A percentile compares a stretch with the other conserved stretches of the same genome.
These are phyloP conservation scores for Sitophilus oryzae DNA, from an alignment of 1,140 invertebrate genomes.

Conservation along the genomic window DNA sequence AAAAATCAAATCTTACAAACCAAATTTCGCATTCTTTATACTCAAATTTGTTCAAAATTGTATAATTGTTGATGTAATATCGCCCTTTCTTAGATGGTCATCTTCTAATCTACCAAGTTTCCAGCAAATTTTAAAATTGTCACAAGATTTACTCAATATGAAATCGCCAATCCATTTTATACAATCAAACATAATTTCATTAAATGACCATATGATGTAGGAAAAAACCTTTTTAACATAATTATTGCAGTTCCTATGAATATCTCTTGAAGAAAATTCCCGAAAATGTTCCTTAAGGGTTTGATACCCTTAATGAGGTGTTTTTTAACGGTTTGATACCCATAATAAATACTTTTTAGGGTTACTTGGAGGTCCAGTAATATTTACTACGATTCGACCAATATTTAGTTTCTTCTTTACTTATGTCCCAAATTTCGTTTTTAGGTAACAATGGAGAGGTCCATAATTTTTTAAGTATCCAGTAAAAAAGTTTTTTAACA, in stretches of 20 bases:
- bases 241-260: constrained; percentile 72
- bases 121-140: constrained; percentile 97
- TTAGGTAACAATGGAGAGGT: too few species aligned
- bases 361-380: constrained; percentile 60
- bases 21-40: constrained; percentile 97
- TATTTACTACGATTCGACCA: constrained; percentile 39
- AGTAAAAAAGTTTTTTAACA: constrained; percentile 29
- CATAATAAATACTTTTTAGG: too few species aligned
- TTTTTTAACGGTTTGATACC: too few species aligned
- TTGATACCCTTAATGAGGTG: too few species aligned
- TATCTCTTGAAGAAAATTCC: constrained; percentile 92
- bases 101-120: constrained; percentile 72
- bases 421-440: too few species aligned
- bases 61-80: constrained; percentile 72
- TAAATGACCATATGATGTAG: constrained; percentile 1
- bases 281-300: constrained; percentile 92
- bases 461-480: too few species aligned
- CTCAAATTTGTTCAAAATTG: constrained; percentile 90
- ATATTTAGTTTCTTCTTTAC: constrained; percentile 28
- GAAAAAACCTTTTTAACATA: too few species aligned
- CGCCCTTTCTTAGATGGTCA: constrained; percentile 60
- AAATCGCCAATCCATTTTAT: constrained; percentile 95
- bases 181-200: constrained; percentile 96
- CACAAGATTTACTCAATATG: constrained; percentile 94
- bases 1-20: constrained; percentile 94